A percentile compares a stretch with the other conserved stretches of the same genome.
phyloP scores from a whole-genome alignment of 2,797 vertebrate species.

The Anabacerthia variegaticeps region DNA sequence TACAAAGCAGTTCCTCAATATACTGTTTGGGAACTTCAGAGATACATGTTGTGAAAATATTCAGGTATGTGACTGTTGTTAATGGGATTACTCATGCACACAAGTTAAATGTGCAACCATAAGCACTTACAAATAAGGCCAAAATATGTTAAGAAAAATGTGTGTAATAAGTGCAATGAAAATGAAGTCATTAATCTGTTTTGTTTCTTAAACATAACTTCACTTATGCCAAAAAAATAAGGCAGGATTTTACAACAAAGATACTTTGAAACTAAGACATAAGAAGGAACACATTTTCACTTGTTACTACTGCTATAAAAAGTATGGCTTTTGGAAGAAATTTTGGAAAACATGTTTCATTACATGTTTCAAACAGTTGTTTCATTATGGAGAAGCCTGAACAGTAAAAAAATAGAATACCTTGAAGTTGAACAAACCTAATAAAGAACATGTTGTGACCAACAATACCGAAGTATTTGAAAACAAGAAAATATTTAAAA shows the following conservation, averaged over 20 bases:
- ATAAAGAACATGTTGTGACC: background rate
- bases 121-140: background rate
- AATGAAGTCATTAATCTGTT: background rate
- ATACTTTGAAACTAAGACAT: background rate
- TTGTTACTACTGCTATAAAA: background rate
- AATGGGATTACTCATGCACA: background rate
- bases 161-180: background rate
- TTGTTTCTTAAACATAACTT: background rate
- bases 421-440: background rate
- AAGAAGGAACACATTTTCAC: background rate
- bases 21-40: background rate
- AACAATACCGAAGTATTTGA: background rate
- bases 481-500: background rate
- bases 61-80: background rate
- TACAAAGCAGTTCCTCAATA: background rate
- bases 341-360: background rate
- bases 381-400: background rate
- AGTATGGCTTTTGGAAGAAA: background rate
- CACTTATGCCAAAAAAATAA: background rate
- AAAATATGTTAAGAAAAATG: background rate
- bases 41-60: background rate
- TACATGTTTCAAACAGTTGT: background rate
- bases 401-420: background rate
- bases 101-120: background rate
- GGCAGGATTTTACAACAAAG: background rate